These are phyloP conservation scores for Mylabris phalerata DNA, from an alignment of 1,140 invertebrate species.

Conservation along the genomic window DNA sequence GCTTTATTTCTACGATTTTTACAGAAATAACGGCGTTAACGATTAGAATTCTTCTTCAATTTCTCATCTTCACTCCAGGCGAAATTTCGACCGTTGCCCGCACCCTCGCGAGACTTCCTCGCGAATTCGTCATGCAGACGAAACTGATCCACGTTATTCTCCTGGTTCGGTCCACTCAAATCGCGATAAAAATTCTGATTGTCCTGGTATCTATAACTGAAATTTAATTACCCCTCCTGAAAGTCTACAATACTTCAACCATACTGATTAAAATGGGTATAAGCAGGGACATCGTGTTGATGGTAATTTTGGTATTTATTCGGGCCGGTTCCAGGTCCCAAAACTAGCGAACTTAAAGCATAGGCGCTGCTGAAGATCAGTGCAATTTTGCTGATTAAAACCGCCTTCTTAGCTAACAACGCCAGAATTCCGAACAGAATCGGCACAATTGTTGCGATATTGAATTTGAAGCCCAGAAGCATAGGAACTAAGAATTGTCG, in stretches of 20 bases:
- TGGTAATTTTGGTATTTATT: neutral
- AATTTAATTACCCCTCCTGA: neutral
- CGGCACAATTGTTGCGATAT: constrained; percentile 62
- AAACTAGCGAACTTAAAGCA: constrained; percentile 46
- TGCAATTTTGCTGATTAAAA: constrained; percentile 63
- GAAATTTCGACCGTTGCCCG: constrained; percentile 46
- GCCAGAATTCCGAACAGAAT: constrained; percentile 61
- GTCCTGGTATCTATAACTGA: constrained; percentile 19
- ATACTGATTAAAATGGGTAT: neutral
- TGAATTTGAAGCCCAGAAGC: constrained; percentile 69
- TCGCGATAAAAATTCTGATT: constrained; percentile 8
- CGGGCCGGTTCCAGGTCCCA: constrained; percentile 15
- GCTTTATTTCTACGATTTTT: neutral
- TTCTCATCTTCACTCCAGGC: constrained; percentile 45
- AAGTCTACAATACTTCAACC: neutral
- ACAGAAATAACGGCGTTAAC: neutral
- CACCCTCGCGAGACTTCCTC: constrained; percentile 13
- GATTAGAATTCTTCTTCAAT: constrained; percentile 14
- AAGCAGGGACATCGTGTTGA: constrained; percentile 3
- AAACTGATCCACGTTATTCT: constrained; percentile 21
- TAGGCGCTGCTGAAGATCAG: constrained; percentile 60
- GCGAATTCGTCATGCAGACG: constrained; percentile 21
- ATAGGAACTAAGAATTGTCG: constrained; percentile 62
- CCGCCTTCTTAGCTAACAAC: constrained; percentile 64
- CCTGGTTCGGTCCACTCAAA: neutral